Evolutionary conservation across 2,113 vertebrate species (phyloP).

Genomic region (Dipodomys ordii): DNA sequence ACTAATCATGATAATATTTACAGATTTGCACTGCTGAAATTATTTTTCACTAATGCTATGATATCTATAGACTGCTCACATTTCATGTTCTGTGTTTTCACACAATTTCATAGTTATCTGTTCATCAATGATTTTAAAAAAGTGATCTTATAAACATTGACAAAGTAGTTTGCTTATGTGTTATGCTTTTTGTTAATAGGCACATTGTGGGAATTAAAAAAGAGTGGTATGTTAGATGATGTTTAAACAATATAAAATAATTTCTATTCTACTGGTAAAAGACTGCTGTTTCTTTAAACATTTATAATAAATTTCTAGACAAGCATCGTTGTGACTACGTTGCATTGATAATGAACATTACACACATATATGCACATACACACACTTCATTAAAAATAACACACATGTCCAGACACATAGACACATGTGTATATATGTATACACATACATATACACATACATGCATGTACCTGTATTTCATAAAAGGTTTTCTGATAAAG

Average conservation of each 20-base stretch:
- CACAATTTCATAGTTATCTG: neutral
- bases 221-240: neutral
- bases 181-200: neutral
- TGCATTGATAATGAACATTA: neutral
- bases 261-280: neutral
- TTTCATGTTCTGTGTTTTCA: neutral
- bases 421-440: neutral
- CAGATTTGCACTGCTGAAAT: neutral
- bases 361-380: no score
- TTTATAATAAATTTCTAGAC: neutral
- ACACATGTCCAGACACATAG: neutral
- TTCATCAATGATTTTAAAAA: neutral
- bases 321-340: neutral
- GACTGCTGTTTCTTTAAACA: neutral
- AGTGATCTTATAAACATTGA: neutral
- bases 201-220: neutral
- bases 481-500: neutral
- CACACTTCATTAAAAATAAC: neutral
- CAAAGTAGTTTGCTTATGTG: neutral
- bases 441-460: rapidly evolving
- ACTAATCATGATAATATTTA: neutral
- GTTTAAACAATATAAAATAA: neutral
- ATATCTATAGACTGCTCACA: neutral
- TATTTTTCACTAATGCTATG: neutral
- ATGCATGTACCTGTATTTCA: no score